Evolutionary conservation across 2,888 invertebrate species (phyloP).

Genomic region (Rhaphigaster nebulosa): DNA sequence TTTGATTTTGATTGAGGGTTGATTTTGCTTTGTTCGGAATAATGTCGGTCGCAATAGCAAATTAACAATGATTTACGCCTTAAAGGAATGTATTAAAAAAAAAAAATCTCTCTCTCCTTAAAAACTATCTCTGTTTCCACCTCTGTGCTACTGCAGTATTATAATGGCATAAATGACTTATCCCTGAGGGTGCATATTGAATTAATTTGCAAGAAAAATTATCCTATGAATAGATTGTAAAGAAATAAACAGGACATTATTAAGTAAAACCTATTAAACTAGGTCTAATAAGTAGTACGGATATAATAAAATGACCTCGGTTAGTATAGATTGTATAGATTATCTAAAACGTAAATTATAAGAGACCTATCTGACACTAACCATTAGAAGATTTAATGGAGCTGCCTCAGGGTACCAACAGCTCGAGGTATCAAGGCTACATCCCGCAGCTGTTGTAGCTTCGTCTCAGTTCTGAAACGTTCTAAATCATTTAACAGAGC

Average conservation of each 20-base stretch:
- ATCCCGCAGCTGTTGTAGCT: background rate
- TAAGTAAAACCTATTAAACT: background rate
- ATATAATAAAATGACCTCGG: background rate
- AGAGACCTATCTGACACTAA: slow-evolving; percentile 1
- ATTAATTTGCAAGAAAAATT: no score
- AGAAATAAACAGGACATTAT: background rate
- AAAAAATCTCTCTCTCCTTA: no score
- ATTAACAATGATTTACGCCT: no score
- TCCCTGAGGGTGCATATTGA: no score
- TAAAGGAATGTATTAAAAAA: no score
- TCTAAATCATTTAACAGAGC: background rate
- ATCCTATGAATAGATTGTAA: no score
- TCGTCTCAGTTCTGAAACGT: background rate
- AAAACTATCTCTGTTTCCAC: no score
- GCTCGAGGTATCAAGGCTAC: background rate
- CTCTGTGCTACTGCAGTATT: no score
- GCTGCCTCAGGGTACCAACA: background rate
- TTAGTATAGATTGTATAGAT: background rate
- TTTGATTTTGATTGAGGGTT: no score
- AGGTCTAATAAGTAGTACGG: background rate
- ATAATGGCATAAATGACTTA: no score
- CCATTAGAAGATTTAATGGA: slow-evolving; percentile 10
- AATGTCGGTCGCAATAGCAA: no score
- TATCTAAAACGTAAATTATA: background rate
- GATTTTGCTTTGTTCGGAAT: no score